Conservation (phyloP, 2,888 invertebrate species). For the Watsonalla cultraria region DNA sequence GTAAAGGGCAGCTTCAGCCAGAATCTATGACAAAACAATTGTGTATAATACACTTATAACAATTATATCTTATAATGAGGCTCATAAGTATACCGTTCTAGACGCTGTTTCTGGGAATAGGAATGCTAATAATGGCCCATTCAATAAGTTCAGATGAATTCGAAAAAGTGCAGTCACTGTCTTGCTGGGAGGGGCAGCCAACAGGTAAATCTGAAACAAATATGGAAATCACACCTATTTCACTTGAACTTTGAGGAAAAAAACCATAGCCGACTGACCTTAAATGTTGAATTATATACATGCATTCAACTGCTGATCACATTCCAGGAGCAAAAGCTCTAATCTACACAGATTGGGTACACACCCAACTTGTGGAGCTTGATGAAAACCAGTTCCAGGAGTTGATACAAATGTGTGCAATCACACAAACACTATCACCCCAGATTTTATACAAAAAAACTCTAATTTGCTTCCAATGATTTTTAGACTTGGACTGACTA, state of each 20-base stretch:
- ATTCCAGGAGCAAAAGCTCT: too few relatives aligned
- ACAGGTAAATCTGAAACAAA: slow-evolving; percentile 88
- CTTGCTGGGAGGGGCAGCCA: slow-evolving; percentile 92
- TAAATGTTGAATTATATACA: too few relatives aligned
- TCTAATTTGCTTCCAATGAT: too few relatives aligned
- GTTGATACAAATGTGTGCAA: too few relatives aligned
- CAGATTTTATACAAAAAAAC: too few relatives aligned
- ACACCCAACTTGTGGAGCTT: too few relatives aligned
- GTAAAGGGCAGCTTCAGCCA: slow-evolving; percentile 94
- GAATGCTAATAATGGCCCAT: slow-evolving; percentile 95
- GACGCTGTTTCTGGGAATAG: slow-evolving; percentile 97
- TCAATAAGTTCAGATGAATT: slow-evolving; percentile 94
- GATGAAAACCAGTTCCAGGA: too few relatives aligned
- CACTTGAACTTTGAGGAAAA: background rate
- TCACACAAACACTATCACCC: too few relatives aligned
- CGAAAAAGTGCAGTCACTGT: slow-evolving; percentile 90
- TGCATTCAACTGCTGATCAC: too few relatives aligned
- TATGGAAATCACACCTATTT: slow-evolving; percentile 6
- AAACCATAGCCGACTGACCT: too few relatives aligned
- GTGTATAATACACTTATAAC: background rate
- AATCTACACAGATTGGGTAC: too few relatives aligned
- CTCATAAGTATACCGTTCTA: slow-evolving; percentile 82
- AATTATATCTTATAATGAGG: background rate
- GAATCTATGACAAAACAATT: slow-evolving; percentile 79
- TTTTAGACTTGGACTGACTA: too few relatives aligned